Evolutionary conservation across 2,888 invertebrate species (phyloP), one percentile per base, ranked within the genome.

Genomic region (Aproaerema taeniolella): DNA sequence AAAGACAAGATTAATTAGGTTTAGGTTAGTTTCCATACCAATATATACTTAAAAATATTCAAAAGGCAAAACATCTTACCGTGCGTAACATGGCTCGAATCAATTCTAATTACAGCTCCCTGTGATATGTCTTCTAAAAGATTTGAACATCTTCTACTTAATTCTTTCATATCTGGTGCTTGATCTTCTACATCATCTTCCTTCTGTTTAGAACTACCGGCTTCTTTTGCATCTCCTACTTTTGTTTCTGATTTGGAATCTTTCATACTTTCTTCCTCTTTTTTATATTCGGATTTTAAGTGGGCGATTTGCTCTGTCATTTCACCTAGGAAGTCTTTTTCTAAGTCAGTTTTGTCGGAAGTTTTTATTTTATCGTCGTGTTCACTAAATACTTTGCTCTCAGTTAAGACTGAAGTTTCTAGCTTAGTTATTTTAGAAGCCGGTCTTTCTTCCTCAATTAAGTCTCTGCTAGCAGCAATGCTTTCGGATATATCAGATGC

Each of bases 41-140:
- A 10, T 5, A 12, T 29, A 7, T 11, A 12, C 13, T 15, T 31
- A 25, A 9, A 5, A 28, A 28, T 4, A 28, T n/a, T 8, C 28
- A 6, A 29, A 26, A 31, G 17, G 37, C 17, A 35, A 7, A 7
- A 28, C 7, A 33, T 39, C 61, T 62, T 60, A 87, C 87, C 87
- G 40, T 86, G 81, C 6, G 85, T 80, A 1, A 87, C 81, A 48
- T 87, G 83, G 42, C 71, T 76, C 2, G 87, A 77, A 53, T 88
- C 87, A 33, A 88, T 87, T 48, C 80, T 74, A 31, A 87, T 85
- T 9, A 81, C 61, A 44, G 87, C 83, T 38, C 85, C 86, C 47
- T 87, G 87, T 31, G 87, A 87, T 52, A 88, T 87, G 46, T 86
- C 87, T 52, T 88, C 87, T 33, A 88, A 53, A 39, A 88, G 71